Percentiles rank a stretch among this genome's conserved stretches.
Conservation (phyloP, 2,888 invertebrate genomes). For the Lissonota sp. region DNA sequence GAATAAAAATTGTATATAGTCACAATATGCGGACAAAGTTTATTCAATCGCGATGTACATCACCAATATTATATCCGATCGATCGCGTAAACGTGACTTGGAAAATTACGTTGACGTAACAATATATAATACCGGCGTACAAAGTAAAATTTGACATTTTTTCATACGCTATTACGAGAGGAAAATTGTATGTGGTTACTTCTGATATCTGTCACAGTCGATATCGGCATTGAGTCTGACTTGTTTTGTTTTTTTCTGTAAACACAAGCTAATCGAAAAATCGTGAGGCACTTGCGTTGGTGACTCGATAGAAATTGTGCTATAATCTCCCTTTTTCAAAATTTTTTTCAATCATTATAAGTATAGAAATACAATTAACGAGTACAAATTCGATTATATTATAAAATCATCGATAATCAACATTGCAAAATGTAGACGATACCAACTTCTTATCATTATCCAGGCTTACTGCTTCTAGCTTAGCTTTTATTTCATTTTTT, state of each 20-base stretch:
- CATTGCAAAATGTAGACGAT: conserved; percentile 46
- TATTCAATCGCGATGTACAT: conserved; percentile 10
- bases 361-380: conserved; percentile 24
- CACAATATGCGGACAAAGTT: conserved; percentile 26
- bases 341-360: conserved; percentile 7
- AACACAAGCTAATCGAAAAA: conserved; percentile 56
- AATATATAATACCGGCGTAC: conserved; percentile 43
- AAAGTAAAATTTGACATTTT: conserved; percentile 60
- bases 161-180: conserved; percentile 38
- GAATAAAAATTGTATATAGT: conserved; percentile 40
- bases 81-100: conserved; percentile 28
- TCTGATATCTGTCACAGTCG: conserved; percentile 27
- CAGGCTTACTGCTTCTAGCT: conserved; percentile 16
- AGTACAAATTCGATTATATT: conserved; percentile 59
- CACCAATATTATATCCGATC: conserved; percentile 12
- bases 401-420: conserved; percentile 58
- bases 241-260: conserved; percentile 18
- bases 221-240: conserved; percentile 21
- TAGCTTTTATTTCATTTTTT: conserved; percentile 11
- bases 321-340: no score
- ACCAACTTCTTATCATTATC: conserved; percentile 12
- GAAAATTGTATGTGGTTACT: conserved; percentile 24
- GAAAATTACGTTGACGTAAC: conserved; percentile 35
- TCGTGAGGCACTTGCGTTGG: conserved; percentile 54
- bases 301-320: conserved; percentile 36